Evolutionary conservation across 2,888 invertebrate genomes (phyloP).

Genomic region (Globia sparganii): DNA sequence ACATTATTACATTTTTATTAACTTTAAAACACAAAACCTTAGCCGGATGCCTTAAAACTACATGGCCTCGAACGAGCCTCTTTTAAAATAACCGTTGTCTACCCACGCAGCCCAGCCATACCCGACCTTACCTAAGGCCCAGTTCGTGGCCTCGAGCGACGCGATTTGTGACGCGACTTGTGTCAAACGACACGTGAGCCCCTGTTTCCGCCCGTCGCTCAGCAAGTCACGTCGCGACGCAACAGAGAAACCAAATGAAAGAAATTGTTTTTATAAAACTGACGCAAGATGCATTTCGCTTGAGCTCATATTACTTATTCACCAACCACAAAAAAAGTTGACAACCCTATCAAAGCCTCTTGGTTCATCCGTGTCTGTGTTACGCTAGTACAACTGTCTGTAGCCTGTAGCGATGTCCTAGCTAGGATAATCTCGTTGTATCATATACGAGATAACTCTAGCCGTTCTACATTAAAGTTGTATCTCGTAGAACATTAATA

Average conservation of each 20-base stretch:
- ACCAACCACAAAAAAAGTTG: no score
- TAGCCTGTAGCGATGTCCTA: neutral
- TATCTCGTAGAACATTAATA: neutral
- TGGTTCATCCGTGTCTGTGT: neutral
- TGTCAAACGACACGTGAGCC: neutral
- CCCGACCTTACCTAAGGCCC: slow-evolving; percentile 18
- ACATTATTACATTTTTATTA: neutral
- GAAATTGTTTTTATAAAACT: no score
- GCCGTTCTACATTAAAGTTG: no score
- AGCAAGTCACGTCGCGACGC: neutral
- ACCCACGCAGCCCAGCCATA: slow-evolving; percentile 16
- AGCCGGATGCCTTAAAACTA: slow-evolving; percentile 8
- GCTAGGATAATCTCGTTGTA: neutral
- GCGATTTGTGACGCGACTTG: neutral
- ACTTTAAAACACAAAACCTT: neutral
- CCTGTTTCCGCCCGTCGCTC: neutral
- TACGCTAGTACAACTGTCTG: neutral
- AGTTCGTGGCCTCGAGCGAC: neutral
- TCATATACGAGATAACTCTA: neutral
- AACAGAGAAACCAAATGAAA: no score
- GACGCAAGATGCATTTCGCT: neutral
- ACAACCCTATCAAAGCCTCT: no score
- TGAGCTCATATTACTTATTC: no score
- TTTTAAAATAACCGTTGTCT: slow-evolving; percentile 36
- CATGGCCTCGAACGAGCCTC: neutral